Conservation (phyloP, 2,888 invertebrate genomes). For the Crossocerus cetratus region DNA sequence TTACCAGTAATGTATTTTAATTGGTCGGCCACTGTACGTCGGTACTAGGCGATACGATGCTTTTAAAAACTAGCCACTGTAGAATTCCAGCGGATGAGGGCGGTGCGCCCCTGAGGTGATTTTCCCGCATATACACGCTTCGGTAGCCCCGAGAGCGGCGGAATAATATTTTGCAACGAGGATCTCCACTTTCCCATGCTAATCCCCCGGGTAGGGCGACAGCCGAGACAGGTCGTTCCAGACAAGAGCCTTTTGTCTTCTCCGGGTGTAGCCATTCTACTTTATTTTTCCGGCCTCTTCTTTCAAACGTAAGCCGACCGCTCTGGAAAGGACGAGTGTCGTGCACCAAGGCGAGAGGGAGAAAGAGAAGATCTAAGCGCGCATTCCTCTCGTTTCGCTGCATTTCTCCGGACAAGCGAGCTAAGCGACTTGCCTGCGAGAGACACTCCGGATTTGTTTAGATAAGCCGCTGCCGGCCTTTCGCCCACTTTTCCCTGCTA, state of each 20-base stretch:
- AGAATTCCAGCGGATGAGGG: neutral
- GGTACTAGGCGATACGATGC: conserved; percentile 35
- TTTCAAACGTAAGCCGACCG: conserved; percentile 48
- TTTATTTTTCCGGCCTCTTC: conserved; percentile 38
- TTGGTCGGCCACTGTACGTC: conserved; percentile 59
- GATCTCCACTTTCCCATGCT: conserved; percentile 10
- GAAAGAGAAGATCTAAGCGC: conserved; percentile 6
- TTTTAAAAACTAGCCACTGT: conserved; percentile 19
- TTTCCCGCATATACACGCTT: neutral
- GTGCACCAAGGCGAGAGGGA: conserved; percentile 7
- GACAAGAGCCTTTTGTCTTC: conserved; percentile 56
- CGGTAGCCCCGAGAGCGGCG: neutral
- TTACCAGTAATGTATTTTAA: conserved; percentile 75
- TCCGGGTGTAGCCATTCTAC: conserved; percentile 44
- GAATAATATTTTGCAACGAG: neutral
- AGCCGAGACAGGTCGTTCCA: conserved; percentile 24
- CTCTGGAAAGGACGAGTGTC: conserved; percentile 32
- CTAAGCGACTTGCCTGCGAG: conserved; percentile 66
- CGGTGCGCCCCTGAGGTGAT: neutral
- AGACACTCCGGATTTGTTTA: conserved; percentile 64
- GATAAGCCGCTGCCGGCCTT: conserved; percentile 52
- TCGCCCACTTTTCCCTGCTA: conserved; percentile 16
- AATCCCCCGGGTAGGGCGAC: conserved; percentile 4
- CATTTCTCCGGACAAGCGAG: conserved; percentile 59
- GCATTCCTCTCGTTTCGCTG: conserved; percentile 45